Evolutionary conservation across 2,113 vertebrate species (phyloP).

Genomic region (Trogon melanurus): DNA sequence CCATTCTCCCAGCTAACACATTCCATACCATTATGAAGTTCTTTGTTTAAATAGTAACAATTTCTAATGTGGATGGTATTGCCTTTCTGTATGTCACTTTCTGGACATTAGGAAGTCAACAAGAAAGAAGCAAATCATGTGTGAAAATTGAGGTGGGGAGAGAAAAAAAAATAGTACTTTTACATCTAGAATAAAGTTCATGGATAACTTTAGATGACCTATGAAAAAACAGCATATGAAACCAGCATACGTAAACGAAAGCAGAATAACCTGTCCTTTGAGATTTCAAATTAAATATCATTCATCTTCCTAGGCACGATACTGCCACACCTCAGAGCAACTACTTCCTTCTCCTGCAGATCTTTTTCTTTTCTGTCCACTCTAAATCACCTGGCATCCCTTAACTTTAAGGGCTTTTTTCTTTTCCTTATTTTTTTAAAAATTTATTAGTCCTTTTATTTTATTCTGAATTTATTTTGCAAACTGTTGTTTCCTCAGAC

Average conservation of each 20-base stretch:
- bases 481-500: background rate
- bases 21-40: background rate
- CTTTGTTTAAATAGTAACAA: background rate
- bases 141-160: background rate
- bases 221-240: background rate
- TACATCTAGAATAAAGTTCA: background rate
- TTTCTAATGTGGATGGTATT: background rate
- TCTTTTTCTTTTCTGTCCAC: background rate
- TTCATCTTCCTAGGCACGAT: background rate
- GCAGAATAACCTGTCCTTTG: conserved; percentile 45
- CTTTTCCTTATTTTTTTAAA: background rate
- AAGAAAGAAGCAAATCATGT: background rate
- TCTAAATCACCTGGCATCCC: background rate
- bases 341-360: background rate
- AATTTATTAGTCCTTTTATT: background rate
- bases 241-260: background rate
- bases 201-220: background rate
- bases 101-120: background rate
- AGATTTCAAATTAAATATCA: conserved; percentile 9
- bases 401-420: background rate
- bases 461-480: background rate
- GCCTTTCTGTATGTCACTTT: background rate
- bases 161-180: background rate
- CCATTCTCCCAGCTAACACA: background rate
- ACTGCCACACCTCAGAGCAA: conserved; percentile 4